Evolutionary conservation across 2,113 vertebrate species (phyloP).

Genomic region (Myocastor coypus): DNA sequence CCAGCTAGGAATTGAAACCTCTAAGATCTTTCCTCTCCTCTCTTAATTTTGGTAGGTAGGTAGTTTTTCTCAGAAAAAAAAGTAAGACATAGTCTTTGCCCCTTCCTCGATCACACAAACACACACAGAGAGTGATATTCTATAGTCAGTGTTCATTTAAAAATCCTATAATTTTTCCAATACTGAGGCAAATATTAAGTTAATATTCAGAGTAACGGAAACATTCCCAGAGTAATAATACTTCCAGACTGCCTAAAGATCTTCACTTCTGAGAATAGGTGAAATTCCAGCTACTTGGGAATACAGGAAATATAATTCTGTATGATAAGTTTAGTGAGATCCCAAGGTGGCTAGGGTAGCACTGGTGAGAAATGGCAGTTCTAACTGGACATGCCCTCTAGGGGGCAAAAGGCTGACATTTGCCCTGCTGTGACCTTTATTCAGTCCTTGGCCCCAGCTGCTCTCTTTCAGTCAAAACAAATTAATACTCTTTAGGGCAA

Average conservation of each 20-base stretch:
- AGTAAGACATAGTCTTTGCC: background rate
- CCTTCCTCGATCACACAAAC: background rate
- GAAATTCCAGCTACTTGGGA: background rate
- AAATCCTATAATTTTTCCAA: background rate
- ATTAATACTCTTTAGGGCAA: constrained; percentile 60
- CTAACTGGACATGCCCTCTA: background rate
- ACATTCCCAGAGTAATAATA: background rate
- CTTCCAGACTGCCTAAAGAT: background rate
- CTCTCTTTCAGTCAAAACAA: constrained; percentile 40
- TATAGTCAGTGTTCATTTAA: background rate
- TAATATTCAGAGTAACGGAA: constrained; percentile 34
- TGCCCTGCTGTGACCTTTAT: constrained; percentile 33
- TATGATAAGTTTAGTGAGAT: background rate
- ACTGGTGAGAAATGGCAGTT: background rate
- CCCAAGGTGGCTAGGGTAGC: background rate
- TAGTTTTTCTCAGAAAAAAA: background rate
- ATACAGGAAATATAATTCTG: constrained; percentile 15
- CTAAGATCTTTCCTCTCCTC: background rate
- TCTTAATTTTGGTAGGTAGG: background rate
- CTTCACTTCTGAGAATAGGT: background rate
- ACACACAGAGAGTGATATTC: background rate
- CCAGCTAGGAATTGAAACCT: background rate
- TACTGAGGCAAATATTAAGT: background rate
- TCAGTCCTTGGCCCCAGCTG: constrained; percentile 1
- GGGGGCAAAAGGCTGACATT: background rate